Percentiles rank a stretch among this genome's conserved stretches.
Conservation (phyloP, 1,140 invertebrate species). For the Stenopsyche tienmushanensis region DNA sequence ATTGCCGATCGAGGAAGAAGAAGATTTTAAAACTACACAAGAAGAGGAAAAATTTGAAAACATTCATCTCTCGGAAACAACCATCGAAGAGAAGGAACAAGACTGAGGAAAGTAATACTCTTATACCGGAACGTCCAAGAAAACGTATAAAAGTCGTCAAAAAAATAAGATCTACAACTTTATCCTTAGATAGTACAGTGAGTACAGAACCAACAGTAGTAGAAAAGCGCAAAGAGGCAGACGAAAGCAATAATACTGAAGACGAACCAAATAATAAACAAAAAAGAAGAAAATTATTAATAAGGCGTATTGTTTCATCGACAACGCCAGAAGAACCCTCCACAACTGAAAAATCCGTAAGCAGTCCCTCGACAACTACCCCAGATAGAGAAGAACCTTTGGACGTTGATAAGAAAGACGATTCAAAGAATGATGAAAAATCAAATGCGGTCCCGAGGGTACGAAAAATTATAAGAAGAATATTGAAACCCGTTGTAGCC, state of each 20-base stretch:
- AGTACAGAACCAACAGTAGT: conserved; percentile 41
- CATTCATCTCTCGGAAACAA: conserved; percentile 58
- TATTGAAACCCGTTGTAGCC: conserved; percentile 47
- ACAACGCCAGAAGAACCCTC: conserved; percentile 38
- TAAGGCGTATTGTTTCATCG: conserved; percentile 47
- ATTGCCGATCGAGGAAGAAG: conserved; percentile 41
- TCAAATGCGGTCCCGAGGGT: conserved; percentile 45
- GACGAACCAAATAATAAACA: conserved; percentile 45
- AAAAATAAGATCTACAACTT: conserved; percentile 43
- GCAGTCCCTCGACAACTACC: no score
- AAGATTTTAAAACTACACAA: conserved; percentile 25
- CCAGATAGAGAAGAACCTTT: conserved; percentile 2
- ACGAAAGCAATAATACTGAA: conserved; percentile 6
- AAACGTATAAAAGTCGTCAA: conserved; percentile 45
- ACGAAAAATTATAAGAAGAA: conserved; percentile 58
- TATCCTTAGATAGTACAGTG: conserved; percentile 42
- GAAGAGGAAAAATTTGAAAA: conserved; percentile 56
- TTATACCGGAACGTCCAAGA: conserved; percentile 42
- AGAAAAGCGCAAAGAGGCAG: conserved; percentile 42
- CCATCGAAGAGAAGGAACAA: conserved; percentile 58
- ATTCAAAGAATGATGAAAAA: conserved; percentile 14
- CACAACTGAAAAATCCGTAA: conserved; percentile 32
- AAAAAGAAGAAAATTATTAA: conserved; percentile 44
- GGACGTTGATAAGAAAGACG: neutral
- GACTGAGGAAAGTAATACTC: conserved; percentile 43